A percentile compares a stretch with the other conserved stretches of the same genome.
These are phyloP conservation scores for Poecilia velifera DNA, from an alignment of 2,797 vertebrate species.

Conservation along the genomic window DNA sequence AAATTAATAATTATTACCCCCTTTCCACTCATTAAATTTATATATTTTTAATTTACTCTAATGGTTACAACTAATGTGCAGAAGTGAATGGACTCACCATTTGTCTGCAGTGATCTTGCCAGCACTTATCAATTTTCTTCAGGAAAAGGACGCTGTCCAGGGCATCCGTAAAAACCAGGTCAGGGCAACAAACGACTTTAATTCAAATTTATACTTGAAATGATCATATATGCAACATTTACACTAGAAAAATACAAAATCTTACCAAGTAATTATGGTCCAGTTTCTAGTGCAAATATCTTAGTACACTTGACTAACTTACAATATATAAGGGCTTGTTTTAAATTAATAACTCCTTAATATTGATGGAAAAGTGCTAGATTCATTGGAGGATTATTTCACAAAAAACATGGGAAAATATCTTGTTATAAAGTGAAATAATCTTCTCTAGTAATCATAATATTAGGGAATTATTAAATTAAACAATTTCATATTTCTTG, in stretches of 20 bases:
- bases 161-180: conserved; percentile 85
- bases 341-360: too few relatives aligned
- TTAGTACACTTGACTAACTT: too few relatives aligned
- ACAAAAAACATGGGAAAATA: too few relatives aligned
- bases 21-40: neutral
- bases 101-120: conserved; percentile 99
- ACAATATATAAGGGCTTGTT: too few relatives aligned
- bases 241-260: neutral
- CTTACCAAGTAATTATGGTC: too few relatives aligned
- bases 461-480: too few relatives aligned
- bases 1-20: neutral
- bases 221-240: neutral
- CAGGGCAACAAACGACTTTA: conserved; percentile 62
- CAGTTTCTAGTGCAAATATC: too few relatives aligned
- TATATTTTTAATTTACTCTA: neutral
- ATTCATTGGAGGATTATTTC: too few relatives aligned
- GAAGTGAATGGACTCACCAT: conserved; percentile 85
- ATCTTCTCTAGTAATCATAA: too few relatives aligned
- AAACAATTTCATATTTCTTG: too few relatives aligned
- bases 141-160: conserved; percentile 99
- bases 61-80: neutral
- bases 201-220: conserved; percentile 1
- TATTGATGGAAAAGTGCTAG: too few relatives aligned
- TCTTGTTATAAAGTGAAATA: too few relatives aligned
- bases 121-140: conserved; percentile 99